Base-by-base conservation (phyloP, 2,797 vertebrate genomes). In the Heteromormyrus szaboi region DNA sequence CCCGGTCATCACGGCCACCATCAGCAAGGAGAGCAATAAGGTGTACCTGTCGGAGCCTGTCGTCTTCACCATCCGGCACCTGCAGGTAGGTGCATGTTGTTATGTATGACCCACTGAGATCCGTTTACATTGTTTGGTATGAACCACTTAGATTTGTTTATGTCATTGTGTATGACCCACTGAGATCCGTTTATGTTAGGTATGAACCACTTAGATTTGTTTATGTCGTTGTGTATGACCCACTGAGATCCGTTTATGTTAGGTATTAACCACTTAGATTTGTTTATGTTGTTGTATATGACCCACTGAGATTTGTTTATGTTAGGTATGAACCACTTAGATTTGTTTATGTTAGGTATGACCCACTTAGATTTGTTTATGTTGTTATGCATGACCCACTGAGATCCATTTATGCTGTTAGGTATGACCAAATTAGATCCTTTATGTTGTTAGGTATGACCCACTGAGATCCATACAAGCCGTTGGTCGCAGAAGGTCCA, bases 21-120 rank as follows among this genome's bases (percentile, higher is more conserved):
- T 99, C 95, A 99, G 98, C 95, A 99, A 99, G 92, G 99, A 99
- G 94, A 97, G 97, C 79, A 99, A 97, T 94, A 99, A 99, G 93
- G 97, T 99, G 90, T 99, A 99, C 93, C 95, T 99, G 90, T 97
- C 98, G 56, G 98, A 99, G 92, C 99, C 99, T 0, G 99, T 99
- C 91, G 96, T 98, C 87, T 99, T 99, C 91, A 99, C 97, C 85
- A 96, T 99, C 92, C 97, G 96, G 91, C 99, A 99, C 91, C 96
- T 98, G 51, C 97, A 99, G 97, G 99, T 99, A 96, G 46, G 83
- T 19, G 25, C 14, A 41, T n/a, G 12, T 41, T 41, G 0, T 76
- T 41, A 3, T 19, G 14, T 41, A 41, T 41, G 68, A 41, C 33
- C 68, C 12, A 17, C 68, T 41, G 33, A 41, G 33, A 41, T 41